phyloP scores from a whole-genome alignment of 2,113 vertebrate genomes.

The Cheilinus undulatus region DNA sequence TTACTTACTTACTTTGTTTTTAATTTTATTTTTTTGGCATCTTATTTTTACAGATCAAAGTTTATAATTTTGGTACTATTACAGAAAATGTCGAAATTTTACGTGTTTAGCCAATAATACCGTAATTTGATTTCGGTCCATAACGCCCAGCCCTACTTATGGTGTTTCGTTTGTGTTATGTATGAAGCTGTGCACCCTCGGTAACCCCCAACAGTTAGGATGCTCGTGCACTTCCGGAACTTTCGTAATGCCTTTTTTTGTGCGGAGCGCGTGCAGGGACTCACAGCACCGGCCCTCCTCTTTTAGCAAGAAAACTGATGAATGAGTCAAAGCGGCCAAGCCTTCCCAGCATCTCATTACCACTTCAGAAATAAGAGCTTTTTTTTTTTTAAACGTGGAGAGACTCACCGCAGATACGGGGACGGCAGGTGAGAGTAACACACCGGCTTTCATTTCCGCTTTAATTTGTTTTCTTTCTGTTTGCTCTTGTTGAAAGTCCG shows the following conservation, averaged over 20 bases:
- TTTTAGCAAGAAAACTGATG: conserved; percentile 48
- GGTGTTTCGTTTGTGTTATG: neutral
- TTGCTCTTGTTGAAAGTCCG: neutral
- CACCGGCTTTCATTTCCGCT: neutral
- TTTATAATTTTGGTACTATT: no score
- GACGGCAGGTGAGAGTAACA: conserved; percentile 59
- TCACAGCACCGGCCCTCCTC: conserved; percentile 48
- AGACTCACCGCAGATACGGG: conserved; percentile 16
- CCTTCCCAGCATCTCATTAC: conserved; percentile 33
- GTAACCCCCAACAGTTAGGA: conserved; percentile 30
- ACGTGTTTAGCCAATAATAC: no score
- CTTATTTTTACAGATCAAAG: no score
- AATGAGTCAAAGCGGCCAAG: conserved; percentile 52
- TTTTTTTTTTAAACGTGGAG: conserved; percentile 19
- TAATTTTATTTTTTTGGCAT: no score
- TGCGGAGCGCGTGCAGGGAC: conserved; percentile 47
- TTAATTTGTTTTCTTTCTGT: neutral
- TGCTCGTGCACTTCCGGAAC: conserved; percentile 73
- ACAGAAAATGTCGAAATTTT: no score
- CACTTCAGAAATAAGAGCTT: conserved; percentile 26
- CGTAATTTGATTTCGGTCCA: no score
- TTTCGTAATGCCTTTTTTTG: conserved; percentile 64
- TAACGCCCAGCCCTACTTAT: no score
- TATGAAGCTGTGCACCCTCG: neutral
- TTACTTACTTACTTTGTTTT: no score